A percentile compares a stretch with the other conserved stretches of the same genome.
Conservation (phyloP, 2,797 vertebrate species). For the Aulostomus chinensis region DNA sequence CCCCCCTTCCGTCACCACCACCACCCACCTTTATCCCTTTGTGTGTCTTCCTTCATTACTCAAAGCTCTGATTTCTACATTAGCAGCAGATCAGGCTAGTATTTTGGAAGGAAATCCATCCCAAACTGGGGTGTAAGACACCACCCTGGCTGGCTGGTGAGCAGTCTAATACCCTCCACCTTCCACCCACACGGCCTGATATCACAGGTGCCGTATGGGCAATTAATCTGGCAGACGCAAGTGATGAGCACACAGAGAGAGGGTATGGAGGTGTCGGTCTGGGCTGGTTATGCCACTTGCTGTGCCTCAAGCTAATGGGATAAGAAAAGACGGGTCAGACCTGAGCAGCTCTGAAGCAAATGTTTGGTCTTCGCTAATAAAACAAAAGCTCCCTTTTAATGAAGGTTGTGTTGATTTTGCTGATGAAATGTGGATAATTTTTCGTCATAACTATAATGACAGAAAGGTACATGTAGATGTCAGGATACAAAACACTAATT, state of each 20-base stretch:
- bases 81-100: conserved; percentile 59
- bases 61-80: conserved; percentile 52
- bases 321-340: conserved; percentile 50
- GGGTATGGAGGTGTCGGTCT: conserved; percentile 58
- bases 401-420: too few species aligned
- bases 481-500: too few species aligned
- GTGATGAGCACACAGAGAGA: conserved; percentile 49
- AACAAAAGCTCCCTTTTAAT: too few species aligned
- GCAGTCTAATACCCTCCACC: conserved; percentile 41
- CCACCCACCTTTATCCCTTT: conserved; percentile 56
- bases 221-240: conserved; percentile 69
- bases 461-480: too few species aligned
- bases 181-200: conserved; percentile 45
- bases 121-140: conserved; percentile 52
- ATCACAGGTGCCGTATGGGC: conserved; percentile 67
- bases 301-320: conserved; percentile 55
- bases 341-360: background rate
- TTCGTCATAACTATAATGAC: too few species aligned
- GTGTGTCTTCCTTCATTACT: conserved; percentile 70
- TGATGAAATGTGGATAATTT: too few species aligned
- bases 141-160: conserved; percentile 34
- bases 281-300: conserved; percentile 64
- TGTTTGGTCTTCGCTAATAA: too few species aligned
- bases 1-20: conserved; percentile 14
- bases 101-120: conserved; percentile 56